phyloP scores from a whole-genome alignment of 2,113 vertebrate species.

The Cephalopterus ornatus region DNA sequence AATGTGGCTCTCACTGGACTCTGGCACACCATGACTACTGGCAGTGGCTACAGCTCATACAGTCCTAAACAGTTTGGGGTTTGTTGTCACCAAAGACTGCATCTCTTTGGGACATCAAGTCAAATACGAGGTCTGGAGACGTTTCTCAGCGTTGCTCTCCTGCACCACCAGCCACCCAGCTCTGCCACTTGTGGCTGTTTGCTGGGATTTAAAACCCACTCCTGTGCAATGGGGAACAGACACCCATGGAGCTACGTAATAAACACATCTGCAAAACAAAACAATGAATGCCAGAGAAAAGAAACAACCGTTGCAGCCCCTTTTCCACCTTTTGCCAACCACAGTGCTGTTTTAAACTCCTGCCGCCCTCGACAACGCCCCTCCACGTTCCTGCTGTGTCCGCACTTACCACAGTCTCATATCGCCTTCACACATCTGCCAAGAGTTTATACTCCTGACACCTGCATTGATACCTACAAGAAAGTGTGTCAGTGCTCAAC shows the following conservation, averaged over 20 bases:
- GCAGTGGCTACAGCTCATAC: not conserved
- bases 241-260: not conserved
- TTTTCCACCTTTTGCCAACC: not conserved
- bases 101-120: not conserved
- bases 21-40: rapidly evolving
- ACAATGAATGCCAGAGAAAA: not conserved
- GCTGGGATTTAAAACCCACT: not conserved
- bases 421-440: rapidly evolving
- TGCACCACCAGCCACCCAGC: rapidly evolving
- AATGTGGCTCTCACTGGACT: rapidly evolving
- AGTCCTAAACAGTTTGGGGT: not conserved
- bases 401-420: rapidly evolving
- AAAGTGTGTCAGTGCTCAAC: not conserved
- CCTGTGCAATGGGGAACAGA: rapidly evolving
- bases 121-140: not conserved
- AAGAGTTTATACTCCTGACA: not conserved
- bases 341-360: rapidly evolving
- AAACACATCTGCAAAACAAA: rapidly evolving
- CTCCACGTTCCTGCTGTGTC: rapidly evolving
- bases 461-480: rapidly evolving
- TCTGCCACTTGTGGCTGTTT: rapidly evolving
- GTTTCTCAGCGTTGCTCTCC: rapidly evolving
- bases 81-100: rapidly evolving
- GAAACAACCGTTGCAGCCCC: rapidly evolving
- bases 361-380: rapidly evolving